A percentile compares a stretch with the other conserved stretches of the same genome.
Evolutionary conservation across 2,888 invertebrate species (phyloP).

Genomic region (Amblyjoppa proteus): DNA sequence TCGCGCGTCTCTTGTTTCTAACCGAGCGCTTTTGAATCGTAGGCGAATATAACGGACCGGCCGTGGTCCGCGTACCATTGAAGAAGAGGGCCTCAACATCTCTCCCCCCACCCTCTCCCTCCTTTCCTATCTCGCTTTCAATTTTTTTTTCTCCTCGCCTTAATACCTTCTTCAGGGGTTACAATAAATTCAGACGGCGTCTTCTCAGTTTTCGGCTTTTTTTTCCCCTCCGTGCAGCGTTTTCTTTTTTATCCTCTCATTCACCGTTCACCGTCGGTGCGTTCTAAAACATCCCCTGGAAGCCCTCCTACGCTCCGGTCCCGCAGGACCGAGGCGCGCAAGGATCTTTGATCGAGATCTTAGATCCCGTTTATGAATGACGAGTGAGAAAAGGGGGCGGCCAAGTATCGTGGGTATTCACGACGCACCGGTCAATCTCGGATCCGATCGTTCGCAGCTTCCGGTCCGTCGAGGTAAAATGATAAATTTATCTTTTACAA

Average conservation of each 20-base stretch:
- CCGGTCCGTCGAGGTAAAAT: constrained; percentile 44
- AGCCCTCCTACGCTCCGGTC: constrained; percentile 56
- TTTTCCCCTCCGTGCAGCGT: constrained; percentile 52
- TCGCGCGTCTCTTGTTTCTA: constrained; percentile 85
- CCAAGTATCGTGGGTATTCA: constrained; percentile 47
- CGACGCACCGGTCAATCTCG: constrained; percentile 8
- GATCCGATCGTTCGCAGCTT: constrained; percentile 46
- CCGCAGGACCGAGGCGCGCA: constrained; percentile 25
- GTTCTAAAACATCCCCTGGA: constrained; percentile 29
- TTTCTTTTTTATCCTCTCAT: constrained; percentile 51
- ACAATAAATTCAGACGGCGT: constrained; percentile 61
- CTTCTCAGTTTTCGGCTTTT: constrained; percentile 65
- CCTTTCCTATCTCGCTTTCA: constrained; percentile 28
- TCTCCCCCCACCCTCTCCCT: constrained; percentile 4
- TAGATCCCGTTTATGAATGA: constrained; percentile 57
- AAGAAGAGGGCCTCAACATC: constrained; percentile 47
- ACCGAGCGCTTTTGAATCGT: constrained; percentile 85
- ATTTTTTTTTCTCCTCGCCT: constrained; percentile 38
- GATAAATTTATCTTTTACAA: not conserved
- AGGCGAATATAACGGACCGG: constrained; percentile 84
- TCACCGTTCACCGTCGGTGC: constrained; percentile 37
- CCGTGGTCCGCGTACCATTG: constrained; percentile 72
- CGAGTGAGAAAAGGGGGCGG: constrained; percentile 64
- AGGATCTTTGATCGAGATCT: constrained; percentile 65
- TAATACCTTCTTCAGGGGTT: constrained; percentile 60